Evolutionary conservation across 2,888 invertebrate species (phyloP), one percentile per base, ranked within the genome.

Genomic region (Phyto melanocephala): DNA sequence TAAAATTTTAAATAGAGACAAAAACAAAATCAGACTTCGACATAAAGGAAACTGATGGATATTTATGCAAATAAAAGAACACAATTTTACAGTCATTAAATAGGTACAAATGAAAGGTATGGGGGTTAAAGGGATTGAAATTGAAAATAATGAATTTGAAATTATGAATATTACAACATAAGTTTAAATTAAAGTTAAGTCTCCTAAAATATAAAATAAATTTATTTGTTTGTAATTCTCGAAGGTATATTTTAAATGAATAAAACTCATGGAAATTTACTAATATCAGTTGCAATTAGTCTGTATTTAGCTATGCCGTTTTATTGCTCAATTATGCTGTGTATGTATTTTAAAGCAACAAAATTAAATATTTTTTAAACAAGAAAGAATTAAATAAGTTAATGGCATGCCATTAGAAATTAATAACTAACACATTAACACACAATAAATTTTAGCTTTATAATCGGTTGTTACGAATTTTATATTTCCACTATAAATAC

Each of bases 221-320:
- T n/a, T n/a, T n/a, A n/a, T n/a, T n/a, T n/a, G 13, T 20, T 20
- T 20, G 7, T 20, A 22, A 50, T 13, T 50, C 50, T 22, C 50
- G 1, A 22, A 10, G 20, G 50, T 22, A 17, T 2, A 0, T 50
- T 20, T 4, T 50, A 13, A 22, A 11, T 22, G 11, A 65, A 8
- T 3, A 33, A 50, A 5, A 33, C 76, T 58, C 28, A 15, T 5
- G 76, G 67, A 67, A 76, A 33, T 54, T 50, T 15, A 13, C 24
- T 20, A 35, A 50, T 68, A 76, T 76, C 67, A 76, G 68, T 76
- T 60, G 33, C 50, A 76, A 68, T 76, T 76, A 75, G 8, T 35
- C 56, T 35, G n/a, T 33, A 24, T 22, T n/a, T 45, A 74, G 17
- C 17, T 10, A 58, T 42, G 4, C 20, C 0, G n/a, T n/a, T n/a